Evolutionary conservation across 2,797 vertebrate species (phyloP).

Genomic region (Rhabdophis nuchalis): DNA sequence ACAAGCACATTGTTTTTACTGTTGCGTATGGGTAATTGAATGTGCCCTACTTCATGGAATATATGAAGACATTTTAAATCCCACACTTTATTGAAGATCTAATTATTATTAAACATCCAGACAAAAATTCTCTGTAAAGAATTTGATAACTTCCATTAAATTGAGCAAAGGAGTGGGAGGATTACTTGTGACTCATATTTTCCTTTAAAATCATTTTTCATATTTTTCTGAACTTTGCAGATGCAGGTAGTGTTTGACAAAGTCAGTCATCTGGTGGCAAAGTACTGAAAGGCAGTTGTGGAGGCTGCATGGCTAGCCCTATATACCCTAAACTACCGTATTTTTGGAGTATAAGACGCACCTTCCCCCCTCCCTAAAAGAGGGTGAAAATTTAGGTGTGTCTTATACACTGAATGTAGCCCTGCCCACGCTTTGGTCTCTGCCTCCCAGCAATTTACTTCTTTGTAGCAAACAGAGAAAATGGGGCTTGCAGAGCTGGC

Average conservation of each 20-base stretch:
- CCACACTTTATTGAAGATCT: conserved; percentile 44
- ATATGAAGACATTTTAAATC: conserved; percentile 51
- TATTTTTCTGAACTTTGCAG: background rate
- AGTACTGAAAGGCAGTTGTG: background rate
- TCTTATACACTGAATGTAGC: no score
- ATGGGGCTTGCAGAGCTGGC: no score
- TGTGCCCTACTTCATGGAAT: conserved; percentile 29
- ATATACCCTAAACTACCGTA: background rate
- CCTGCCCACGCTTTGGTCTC: no score
- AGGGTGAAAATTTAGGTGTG: no score
- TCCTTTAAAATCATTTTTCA: background rate
- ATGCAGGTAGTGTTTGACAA: background rate
- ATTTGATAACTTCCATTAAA: conserved; percentile 7
- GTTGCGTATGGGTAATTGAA: conserved; percentile 59
- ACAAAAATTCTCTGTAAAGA: conserved; percentile 28
- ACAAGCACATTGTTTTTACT: conserved; percentile 43
- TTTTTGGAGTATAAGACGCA: no score
- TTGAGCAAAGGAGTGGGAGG: background rate
- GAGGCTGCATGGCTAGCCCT: background rate
- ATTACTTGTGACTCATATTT: background rate
- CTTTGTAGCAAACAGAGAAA: no score
- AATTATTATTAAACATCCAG: conserved; percentile 47
- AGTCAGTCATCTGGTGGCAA: background rate
- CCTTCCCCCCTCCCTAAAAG: no score
- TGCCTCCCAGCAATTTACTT: no score